Evolutionary conservation across 2,113 vertebrate species (phyloP).

Genomic region (Panthera uncia): DNA sequence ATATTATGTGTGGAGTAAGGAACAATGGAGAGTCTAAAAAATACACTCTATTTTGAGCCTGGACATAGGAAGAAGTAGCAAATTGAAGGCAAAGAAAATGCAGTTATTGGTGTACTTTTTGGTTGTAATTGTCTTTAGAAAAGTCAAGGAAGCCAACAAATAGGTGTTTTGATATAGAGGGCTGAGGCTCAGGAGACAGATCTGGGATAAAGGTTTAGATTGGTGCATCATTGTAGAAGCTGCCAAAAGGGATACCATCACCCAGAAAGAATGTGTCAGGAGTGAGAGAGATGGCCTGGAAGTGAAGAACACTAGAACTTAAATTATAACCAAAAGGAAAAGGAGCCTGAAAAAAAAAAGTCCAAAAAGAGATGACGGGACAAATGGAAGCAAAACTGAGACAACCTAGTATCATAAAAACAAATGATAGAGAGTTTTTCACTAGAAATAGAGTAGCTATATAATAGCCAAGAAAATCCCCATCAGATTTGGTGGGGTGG

Average conservation of each 20-base stretch:
- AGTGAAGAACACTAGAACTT: neutral
- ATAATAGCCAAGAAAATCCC: neutral
- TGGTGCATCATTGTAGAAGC: neutral
- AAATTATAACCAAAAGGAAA: neutral
- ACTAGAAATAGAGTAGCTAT: neutral
- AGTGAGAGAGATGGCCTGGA: neutral
- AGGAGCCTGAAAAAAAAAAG: neutral
- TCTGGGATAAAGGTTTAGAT: neutral
- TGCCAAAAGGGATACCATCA: neutral
- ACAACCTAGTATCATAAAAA: neutral
- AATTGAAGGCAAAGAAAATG: neutral
- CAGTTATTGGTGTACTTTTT: neutral
- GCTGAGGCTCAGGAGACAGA: neutral
- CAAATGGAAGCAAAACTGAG: neutral
- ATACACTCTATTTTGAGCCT: neutral
- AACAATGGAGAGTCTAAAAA: neutral
- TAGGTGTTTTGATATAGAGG: neutral
- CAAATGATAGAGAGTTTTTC: neutral
- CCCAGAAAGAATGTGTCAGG: neutral
- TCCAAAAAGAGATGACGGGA: neutral
- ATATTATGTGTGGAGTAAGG: neutral
- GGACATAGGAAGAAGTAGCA: neutral
- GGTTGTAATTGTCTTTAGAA: neutral
- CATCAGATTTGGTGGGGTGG: neutral
- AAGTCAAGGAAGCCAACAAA: neutral